phyloP scores from a whole-genome alignment of 1,140 invertebrate species.

The Drosophila subpulchrella region DNA sequence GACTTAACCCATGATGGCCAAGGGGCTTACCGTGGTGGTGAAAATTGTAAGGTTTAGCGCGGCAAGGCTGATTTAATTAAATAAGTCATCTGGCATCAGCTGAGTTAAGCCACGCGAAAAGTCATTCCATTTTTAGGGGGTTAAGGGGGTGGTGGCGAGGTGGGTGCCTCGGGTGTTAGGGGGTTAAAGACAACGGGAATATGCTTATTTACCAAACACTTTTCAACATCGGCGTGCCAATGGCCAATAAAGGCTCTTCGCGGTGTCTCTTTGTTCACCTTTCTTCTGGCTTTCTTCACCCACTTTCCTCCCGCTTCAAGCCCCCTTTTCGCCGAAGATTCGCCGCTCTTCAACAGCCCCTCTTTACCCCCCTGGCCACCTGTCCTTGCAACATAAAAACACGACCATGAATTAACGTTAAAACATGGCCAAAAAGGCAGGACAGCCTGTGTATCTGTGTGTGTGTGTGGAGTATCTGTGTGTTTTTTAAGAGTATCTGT shows the following conservation, averaged over 20 bases:
- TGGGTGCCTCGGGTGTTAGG: not conserved
- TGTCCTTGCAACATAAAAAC: slow-evolving; percentile 76
- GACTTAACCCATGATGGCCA: slow-evolving; percentile 27
- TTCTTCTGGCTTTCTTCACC: not conserved
- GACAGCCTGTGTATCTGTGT: slow-evolving; percentile 12
- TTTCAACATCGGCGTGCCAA: slow-evolving; percentile 46
- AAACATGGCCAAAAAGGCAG: slow-evolving; percentile 82
- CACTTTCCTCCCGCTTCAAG: not conserved
- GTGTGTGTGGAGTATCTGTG: slow-evolving; percentile 2
- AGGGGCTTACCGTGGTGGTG: slow-evolving; percentile 4
- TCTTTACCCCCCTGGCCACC: slow-evolving; percentile 16
- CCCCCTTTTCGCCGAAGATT: not conserved
- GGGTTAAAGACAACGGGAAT: slow-evolving; percentile 53
- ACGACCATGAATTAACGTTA: slow-evolving; percentile 84
- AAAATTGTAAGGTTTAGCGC: slow-evolving; percentile 42
- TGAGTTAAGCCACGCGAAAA: slow-evolving; percentile 68
- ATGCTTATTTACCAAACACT: slow-evolving; percentile 79
- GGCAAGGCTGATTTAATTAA: slow-evolving; percentile 74
- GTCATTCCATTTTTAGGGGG: slow-evolving; percentile 70
- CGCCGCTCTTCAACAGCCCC: not conserved
- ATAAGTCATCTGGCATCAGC: slow-evolving; percentile 63
- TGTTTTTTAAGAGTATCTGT: not conserved
- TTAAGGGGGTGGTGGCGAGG: slow-evolving; percentile 6
- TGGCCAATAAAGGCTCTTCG: slow-evolving; percentile 68
- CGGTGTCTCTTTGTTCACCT: not conserved